Evolutionary conservation across 1,140 invertebrate genomes (phyloP).

Genomic region (Periplaneta americana): DNA sequence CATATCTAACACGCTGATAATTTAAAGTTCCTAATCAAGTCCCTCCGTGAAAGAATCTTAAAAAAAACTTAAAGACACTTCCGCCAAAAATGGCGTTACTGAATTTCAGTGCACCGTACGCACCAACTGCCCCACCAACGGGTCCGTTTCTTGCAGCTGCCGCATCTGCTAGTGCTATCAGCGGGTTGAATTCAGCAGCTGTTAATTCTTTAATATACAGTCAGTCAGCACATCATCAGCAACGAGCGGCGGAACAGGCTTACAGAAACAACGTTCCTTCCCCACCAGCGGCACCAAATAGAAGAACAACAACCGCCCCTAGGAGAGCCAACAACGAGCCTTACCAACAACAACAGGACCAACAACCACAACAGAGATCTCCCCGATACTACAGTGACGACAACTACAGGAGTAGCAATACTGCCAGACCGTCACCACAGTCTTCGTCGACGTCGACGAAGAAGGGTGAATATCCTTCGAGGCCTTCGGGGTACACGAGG

Average conservation of each 20-base stretch:
- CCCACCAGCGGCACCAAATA: background rate
- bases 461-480: constrained; percentile 34
- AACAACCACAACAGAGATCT: constrained; percentile 16
- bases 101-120: constrained; percentile 37
- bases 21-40: too few relatives aligned
- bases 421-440: background rate
- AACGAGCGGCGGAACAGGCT: background rate
- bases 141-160: constrained; percentile 27
- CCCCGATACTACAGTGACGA: constrained; percentile 22
- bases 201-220: constrained; percentile 27
- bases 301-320: constrained; percentile 4
- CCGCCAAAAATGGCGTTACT: constrained; percentile 31
- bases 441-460: background rate
- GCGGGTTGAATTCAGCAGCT: constrained; percentile 26
- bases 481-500: constrained; percentile 31
- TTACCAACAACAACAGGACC: constrained; percentile 1
- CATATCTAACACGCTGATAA: too few relatives aligned
- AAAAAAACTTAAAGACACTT: too few relatives aligned
- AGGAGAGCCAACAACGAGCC: background rate
- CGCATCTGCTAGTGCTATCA: constrained; percentile 12
- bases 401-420: constrained; percentile 23
- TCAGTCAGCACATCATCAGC: constrained; percentile 24
- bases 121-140: constrained; percentile 31
- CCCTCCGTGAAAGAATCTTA: too few relatives aligned
- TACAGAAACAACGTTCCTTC: background rate